These are phyloP conservation scores for Cenopis cana DNA, from an alignment of 2,888 invertebrate genomes.

Conservation along the genomic window DNA sequence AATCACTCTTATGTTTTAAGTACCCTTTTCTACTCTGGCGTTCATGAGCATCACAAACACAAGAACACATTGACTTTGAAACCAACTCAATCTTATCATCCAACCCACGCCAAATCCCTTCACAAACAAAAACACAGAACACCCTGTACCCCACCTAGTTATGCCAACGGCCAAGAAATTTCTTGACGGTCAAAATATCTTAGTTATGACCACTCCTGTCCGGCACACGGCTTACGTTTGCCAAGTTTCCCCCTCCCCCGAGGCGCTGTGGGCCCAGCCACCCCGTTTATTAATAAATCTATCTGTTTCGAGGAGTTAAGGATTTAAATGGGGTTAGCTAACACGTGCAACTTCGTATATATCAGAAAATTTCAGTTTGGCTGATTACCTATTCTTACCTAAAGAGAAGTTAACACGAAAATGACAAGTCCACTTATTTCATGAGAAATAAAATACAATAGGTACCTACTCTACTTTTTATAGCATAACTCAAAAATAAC, in stretches of 20 bases:
- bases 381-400: too few species aligned
- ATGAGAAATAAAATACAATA: too few species aligned
- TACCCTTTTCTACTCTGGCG: too few species aligned
- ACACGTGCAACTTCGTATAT: constrained; percentile 26
- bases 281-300: constrained; percentile 82
- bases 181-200: constrained; percentile 85
- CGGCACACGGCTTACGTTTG: constrained; percentile 81
- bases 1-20: too few species aligned
- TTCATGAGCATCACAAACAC: not conserved
- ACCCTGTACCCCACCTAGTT: constrained; percentile 69
- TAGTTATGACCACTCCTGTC: constrained; percentile 85
- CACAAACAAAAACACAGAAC: constrained; percentile 52
- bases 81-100: not conserved
- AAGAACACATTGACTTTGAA: not conserved
- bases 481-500: too few species aligned
- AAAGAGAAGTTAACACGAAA: too few species aligned
- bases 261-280: constrained; percentile 66
- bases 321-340: constrained; percentile 59
- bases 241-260: constrained; percentile 73
- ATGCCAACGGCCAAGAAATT: constrained; percentile 76
- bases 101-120: constrained; percentile 27
- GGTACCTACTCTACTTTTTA: too few species aligned
- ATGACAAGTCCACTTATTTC: too few species aligned
- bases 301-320: constrained; percentile 76
- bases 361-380: not conserved